Percentiles rank a stretch among this genome's conserved stretches.
Evolutionary conservation across 2,888 invertebrate genomes (phyloP).

Genomic region (Acronicta leporina): DNA sequence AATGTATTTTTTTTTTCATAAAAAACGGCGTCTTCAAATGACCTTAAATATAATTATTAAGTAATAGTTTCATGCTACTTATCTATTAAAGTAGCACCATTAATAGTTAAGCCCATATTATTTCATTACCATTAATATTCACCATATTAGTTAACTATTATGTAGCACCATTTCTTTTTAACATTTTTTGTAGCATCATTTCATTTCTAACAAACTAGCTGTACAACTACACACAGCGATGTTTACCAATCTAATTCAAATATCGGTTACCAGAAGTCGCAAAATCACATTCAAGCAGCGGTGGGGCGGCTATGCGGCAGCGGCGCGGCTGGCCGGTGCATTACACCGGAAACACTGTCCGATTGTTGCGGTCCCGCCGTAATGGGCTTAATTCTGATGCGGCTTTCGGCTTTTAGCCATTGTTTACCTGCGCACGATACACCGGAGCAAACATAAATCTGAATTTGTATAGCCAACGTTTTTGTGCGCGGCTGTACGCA

Average conservation of each 20-base stretch:
- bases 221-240: conserved; percentile 3
- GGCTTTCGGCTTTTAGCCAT: conserved; percentile 87
- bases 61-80: too few relatives aligned
- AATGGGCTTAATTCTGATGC: conserved; percentile 87
- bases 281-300: conserved; percentile 48
- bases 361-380: conserved; percentile 80
- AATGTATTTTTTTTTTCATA: too few relatives aligned
- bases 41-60: too few relatives aligned
- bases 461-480: conserved; percentile 49
- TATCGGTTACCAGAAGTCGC: conserved; percentile 44
- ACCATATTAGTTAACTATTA: too few relatives aligned
- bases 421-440: conserved; percentile 79
- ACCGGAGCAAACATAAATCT: conserved; percentile 54
- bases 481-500: conserved; percentile 50
- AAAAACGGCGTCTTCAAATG: too few relatives aligned
- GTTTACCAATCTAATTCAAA: conserved; percentile 38
- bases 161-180: too few relatives aligned
- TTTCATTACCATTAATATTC: too few relatives aligned
- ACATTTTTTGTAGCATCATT: too few relatives aligned
- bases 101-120: too few relatives aligned
- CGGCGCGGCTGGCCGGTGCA: conserved; percentile 65
- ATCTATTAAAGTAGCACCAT: too few relatives aligned
- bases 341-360: conserved; percentile 78
- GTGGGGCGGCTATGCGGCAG: conserved; percentile 28
- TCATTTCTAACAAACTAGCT: background rate